These are phyloP conservation scores for Tenebrosternarchus preto DNA, from an alignment of 2,113 vertebrate species.

Conservation along the genomic window DNA sequence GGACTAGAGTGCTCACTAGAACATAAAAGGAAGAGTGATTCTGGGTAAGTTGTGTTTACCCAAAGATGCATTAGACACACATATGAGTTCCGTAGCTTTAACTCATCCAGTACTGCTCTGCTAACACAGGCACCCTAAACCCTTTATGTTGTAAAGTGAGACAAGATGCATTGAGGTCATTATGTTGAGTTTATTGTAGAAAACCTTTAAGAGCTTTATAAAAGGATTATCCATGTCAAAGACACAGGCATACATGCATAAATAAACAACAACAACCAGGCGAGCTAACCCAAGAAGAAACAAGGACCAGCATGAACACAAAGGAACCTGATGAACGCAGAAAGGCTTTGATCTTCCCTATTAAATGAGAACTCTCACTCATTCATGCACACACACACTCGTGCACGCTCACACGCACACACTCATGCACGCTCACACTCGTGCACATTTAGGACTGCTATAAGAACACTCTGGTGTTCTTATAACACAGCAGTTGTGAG, in stretches of 20 bases:
- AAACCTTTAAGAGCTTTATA: slow-evolving; percentile 59
- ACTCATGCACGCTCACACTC: too few relatives aligned
- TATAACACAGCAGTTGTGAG: too few relatives aligned
- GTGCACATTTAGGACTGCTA: too few relatives aligned
- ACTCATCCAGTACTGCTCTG: slow-evolving; percentile 11
- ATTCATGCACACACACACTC: slow-evolving; percentile 39
- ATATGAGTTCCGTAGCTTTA: background rate
- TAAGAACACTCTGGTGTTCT: too few relatives aligned
- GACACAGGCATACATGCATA: slow-evolving; percentile 55
- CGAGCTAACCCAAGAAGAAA: slow-evolving; percentile 43
- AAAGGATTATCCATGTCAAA: slow-evolving; percentile 60
- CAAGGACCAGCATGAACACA: slow-evolving; percentile 25
- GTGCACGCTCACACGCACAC: background rate
- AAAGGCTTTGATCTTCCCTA: slow-evolving; percentile 66
- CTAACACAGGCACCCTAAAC: slow-evolving; percentile 55
- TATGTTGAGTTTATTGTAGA: slow-evolving; percentile 51
- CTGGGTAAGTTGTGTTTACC: background rate
- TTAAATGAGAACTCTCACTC: slow-evolving; percentile 59
- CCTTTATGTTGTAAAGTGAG: slow-evolving; percentile 61
- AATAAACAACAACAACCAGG: slow-evolving; percentile 59
- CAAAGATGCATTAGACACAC: background rate
- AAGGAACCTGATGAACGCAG: slow-evolving; percentile 61
- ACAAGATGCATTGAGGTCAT: slow-evolving; percentile 49
- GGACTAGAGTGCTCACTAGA: too few relatives aligned
- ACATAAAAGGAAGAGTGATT: background rate